phyloP scores from a whole-genome alignment of 2,113 vertebrate species.

The Ptilonorhynchus violaceus region DNA sequence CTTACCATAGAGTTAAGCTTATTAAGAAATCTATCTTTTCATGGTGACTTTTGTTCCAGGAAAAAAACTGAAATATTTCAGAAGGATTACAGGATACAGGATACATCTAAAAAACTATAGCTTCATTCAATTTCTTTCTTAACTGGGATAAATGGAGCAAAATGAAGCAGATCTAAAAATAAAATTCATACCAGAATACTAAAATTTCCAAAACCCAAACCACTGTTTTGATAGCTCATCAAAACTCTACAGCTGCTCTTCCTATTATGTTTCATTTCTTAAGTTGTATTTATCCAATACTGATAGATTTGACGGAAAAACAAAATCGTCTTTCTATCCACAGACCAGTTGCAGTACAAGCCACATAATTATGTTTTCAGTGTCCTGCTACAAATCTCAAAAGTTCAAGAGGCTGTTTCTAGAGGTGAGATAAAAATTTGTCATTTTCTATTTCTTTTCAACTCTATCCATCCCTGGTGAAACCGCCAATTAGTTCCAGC shows the following conservation, averaged over 20 bases:
- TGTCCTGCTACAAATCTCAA: not conserved
- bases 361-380: not conserved
- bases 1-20: not conserved
- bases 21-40: not conserved
- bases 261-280: not conserved
- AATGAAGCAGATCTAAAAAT: not conserved
- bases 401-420: not conserved
- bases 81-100: not conserved
- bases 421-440: not conserved
- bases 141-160: not conserved
- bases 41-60: not conserved
- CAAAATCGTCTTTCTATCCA: not conserved
- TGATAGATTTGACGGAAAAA: not conserved
- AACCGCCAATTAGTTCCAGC: not conserved
- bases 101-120: not conserved
- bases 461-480: not conserved
- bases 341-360: not conserved
- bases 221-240: not conserved
- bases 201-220: not conserved
- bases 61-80: not conserved
- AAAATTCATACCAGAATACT: not conserved
- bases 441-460: not conserved
- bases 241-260: not conserved
- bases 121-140: not conserved
- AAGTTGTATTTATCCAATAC: not conserved